Evolutionary conservation across 1,140 invertebrate species (phyloP).

Genomic region (Ditylenchus dipsaci): DNA sequence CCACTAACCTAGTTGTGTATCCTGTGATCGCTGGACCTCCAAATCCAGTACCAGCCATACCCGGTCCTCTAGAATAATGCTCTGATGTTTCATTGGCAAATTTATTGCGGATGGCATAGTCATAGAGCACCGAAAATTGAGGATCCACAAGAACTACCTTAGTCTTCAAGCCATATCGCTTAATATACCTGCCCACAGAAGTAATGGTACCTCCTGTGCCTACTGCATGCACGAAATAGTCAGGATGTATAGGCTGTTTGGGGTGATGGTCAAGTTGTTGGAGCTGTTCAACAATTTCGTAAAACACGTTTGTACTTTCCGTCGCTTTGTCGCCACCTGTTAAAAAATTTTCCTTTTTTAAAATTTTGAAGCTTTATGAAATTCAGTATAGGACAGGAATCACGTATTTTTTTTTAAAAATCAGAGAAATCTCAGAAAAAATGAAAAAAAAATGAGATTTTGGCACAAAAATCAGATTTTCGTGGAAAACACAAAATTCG

Average conservation of each 20-base stretch:
- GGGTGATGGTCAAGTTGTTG: not conserved
- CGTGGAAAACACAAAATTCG: too few relatives aligned
- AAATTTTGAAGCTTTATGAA: too few relatives aligned
- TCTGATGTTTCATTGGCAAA: conserved; percentile 37
- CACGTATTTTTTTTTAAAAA: too few relatives aligned
- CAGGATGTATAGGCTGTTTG: conserved; percentile 17
- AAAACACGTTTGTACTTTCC: conserved; percentile 41
- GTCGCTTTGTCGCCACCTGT: not conserved
- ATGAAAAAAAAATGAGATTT: too few relatives aligned
- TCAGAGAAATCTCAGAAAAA: too few relatives aligned
- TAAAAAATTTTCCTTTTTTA: too few relatives aligned
- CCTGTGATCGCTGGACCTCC: not conserved
- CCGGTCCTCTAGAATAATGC: not conserved
- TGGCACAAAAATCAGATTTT: too few relatives aligned
- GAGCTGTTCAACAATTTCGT: conserved; percentile 42
- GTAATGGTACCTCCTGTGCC: conserved; percentile 48
- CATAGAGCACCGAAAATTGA: conserved; percentile 43
- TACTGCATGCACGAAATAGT: conserved; percentile 44
- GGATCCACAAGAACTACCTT: conserved; percentile 38
- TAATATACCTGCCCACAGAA: conserved; percentile 45
- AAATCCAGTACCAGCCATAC: not conserved
- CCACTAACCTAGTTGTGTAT: not conserved
- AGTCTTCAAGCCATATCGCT: conserved; percentile 24
- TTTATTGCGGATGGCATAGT: conserved; percentile 35
- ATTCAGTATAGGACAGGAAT: too few relatives aligned